Conservation (phyloP, 2,797 vertebrate species). For the Spondyliosoma cantharus region DNA sequence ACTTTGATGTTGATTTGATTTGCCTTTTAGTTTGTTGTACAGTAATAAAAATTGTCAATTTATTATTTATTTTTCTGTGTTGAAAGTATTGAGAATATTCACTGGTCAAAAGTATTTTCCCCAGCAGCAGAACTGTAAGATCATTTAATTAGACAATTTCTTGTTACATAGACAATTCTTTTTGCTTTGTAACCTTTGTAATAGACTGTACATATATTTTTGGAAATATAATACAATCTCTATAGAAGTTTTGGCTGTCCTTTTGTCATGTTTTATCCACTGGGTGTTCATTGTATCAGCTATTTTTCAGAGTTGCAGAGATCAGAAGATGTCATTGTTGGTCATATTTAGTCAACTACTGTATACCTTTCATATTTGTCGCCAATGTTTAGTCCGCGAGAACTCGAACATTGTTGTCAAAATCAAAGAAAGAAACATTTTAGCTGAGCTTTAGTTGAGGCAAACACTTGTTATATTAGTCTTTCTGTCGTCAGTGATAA, state of each 20-base stretch:
- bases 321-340: conserved; percentile 3
- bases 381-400: not conserved
- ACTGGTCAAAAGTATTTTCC: conserved; percentile 87
- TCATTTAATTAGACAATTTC: conserved; percentile 92
- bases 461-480: not conserved
- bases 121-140: conserved; percentile 89
- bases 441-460: not conserved
- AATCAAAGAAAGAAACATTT: not conserved
- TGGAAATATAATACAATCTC: conserved; percentile 99
- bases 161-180: conserved; percentile 92
- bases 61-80: conserved; percentile 99
- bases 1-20: conserved; percentile 73
- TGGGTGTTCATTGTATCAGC: not conserved
- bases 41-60: conserved; percentile 90
- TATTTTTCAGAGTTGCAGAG: not conserved
- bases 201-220: conserved; percentile 99
- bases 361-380: not conserved
- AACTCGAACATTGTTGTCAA: not conserved
- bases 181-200: conserved; percentile 99
- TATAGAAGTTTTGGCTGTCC: conserved; percentile 79
- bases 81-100: conserved; percentile 90
- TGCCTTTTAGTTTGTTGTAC: conserved; percentile 91
- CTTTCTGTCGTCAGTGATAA: not conserved
- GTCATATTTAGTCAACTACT: not conserved
- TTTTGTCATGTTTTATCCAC: conserved; percentile 3